Percentiles rank a stretch among this genome's conserved stretches.
Conservation (phyloP, 2,113 vertebrate species). For the Pelobates fuscus region DNA sequence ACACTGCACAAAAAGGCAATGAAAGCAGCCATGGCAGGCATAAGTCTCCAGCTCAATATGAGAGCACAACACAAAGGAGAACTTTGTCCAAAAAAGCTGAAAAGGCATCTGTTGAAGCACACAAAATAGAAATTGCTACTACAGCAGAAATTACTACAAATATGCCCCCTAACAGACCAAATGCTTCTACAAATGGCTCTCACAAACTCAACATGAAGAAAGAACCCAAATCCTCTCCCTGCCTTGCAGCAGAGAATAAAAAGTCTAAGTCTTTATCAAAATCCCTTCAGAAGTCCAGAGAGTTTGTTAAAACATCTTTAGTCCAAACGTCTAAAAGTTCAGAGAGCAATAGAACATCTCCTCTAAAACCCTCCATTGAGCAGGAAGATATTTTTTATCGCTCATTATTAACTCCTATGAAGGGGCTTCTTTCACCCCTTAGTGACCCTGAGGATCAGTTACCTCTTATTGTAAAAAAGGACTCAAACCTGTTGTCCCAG, state of each 20-base stretch:
- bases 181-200: slow-evolving; percentile 91
- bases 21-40: slow-evolving; percentile 86
- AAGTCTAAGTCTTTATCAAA: slow-evolving; percentile 86
- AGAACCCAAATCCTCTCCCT: slow-evolving; percentile 88
- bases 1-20: slow-evolving; percentile 83
- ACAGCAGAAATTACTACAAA: slow-evolving; percentile 82
- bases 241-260: slow-evolving; percentile 84
- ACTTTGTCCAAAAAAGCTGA: slow-evolving; percentile 91
- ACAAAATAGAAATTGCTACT: slow-evolving; percentile 92
- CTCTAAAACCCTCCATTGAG: slow-evolving; percentile 78
- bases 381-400: slow-evolving; percentile 81
- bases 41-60: slow-evolving; percentile 93
- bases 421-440: slow-evolving; percentile 91
- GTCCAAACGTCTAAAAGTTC: slow-evolving; percentile 88
- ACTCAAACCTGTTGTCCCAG: slow-evolving; percentile 88
- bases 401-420: slow-evolving; percentile 92
- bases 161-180: slow-evolving; percentile 80
- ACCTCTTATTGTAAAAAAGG: slow-evolving; percentile 92
- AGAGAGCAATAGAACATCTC: slow-evolving; percentile 90
- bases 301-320: slow-evolving; percentile 92
- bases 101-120: slow-evolving; percentile 85
- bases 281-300: slow-evolving; percentile 88
- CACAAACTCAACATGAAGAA: slow-evolving; percentile 93
- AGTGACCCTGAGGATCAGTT: slow-evolving; percentile 91
- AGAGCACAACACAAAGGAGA: slow-evolving; percentile 78